Percentiles rank a stretch among this genome's conserved stretches.
phyloP scores from a whole-genome alignment of 2,113 vertebrate genomes.

The Neodontobutis hainanensis region DNA sequence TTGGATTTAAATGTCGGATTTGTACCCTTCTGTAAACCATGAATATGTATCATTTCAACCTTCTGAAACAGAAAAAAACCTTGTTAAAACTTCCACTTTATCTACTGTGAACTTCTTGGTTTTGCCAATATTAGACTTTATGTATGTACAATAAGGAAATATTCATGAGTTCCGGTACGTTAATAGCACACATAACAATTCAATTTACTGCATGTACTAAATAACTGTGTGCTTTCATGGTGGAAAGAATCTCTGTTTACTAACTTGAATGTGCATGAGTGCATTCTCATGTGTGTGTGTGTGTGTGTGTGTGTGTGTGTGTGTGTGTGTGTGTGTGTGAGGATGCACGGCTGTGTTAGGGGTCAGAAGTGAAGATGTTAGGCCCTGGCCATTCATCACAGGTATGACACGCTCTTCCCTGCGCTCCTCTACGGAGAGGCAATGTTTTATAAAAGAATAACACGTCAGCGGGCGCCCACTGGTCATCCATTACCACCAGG shows the following conservation, averaged over 20 bases:
- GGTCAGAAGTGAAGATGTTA: slow-evolving; percentile 85
- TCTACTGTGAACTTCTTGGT: too few species aligned
- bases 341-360: slow-evolving; percentile 56
- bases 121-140: too few species aligned
- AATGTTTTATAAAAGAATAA: slow-evolving; percentile 85
- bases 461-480: slow-evolving; percentile 73
- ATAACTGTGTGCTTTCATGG: slow-evolving; percentile 22
- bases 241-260: slow-evolving; percentile 41
- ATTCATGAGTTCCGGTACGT: too few species aligned
- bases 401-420: slow-evolving; percentile 76
- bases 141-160: too few species aligned
- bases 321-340: slow-evolving; percentile 38
- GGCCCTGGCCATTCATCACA: slow-evolving; percentile 80
- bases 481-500: slow-evolving; percentile 78
- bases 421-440: slow-evolving; percentile 74
- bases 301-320: slow-evolving; percentile 40
- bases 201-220: slow-evolving; percentile 40
- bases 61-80: too few species aligned
- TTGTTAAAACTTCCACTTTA: too few species aligned
- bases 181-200: not conserved
- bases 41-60: not conserved
- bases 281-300: slow-evolving; percentile 32
- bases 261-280: slow-evolving; percentile 49
- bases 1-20: not conserved
- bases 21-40: not conserved